Base-by-base conservation (phyloP, 2,888 invertebrate genomes). In the Apantesis nais region DNA sequence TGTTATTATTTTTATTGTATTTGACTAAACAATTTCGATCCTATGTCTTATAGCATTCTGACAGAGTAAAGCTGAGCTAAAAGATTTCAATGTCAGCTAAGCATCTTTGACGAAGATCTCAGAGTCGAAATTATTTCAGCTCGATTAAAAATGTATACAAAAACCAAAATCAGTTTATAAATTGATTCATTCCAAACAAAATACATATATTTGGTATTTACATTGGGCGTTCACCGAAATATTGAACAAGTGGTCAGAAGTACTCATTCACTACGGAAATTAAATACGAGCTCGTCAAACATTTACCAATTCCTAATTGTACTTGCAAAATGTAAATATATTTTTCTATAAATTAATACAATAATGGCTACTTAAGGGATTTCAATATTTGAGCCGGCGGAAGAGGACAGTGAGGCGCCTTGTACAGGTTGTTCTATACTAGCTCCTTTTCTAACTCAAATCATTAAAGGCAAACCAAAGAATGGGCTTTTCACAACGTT, bases 251-350 rank as follows among this genome's bases (percentile, higher is more conserved):
- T 76, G 78, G 79, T 76, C 80, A 82, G 78, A 73, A 76, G 85
- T 85, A 73, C 78, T 71, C 79, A 22, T 79, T 73, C 79, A 29
- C 69, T 71, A 78, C 81, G 84, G 85, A 86, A 85, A 86, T 84
- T 83, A 80, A 81, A 81, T 80, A 75, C 72, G 83, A 82, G 75
- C 79, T 78, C 78, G 65, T 78, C 75, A 81, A 84, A 82, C 81
- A 85, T 84, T 84, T 80, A 80, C 77, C 72, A 77, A 70, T 73
- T 78, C 62, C 65, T 68, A 71, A 73, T 82, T 77, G 66, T 74
- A 74, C 77, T 74, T 74, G 73, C 72, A 58, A 74, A 65, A 76
- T 73, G 65, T 64, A 41, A 71, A 71, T 77, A 65, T 65, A 63
- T 61, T 68, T 31, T 55, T 22, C 31, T 34, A 74, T 72, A 64